Evolutionary conservation across 2,797 vertebrate species (phyloP), one percentile per base, ranked within the genome.

Genomic region (Megaceryle alcyon): DNA sequence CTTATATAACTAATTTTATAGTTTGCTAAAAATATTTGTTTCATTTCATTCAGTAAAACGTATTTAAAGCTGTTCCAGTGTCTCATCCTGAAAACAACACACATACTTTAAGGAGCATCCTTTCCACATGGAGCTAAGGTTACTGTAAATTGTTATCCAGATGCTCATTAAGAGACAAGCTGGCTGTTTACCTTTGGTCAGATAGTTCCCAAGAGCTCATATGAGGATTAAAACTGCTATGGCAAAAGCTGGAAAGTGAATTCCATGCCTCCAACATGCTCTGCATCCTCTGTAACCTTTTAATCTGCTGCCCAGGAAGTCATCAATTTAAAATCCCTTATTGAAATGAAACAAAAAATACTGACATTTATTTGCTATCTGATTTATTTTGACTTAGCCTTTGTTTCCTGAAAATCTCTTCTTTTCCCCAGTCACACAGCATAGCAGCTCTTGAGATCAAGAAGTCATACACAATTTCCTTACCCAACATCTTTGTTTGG

Each of bases 201-300:
- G 41, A 88, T 56, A 41, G 64, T 73, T 96, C 37, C 75, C 75
- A 84, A 66, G 81, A 90, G 43, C 35, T 85, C 92, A 76, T 33
- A 79, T 3, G 14, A 77, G 86, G 75, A 88, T 93, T 93, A 90
- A 72, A 77, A 77, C 48, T 87, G 48, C n/a, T 77, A 4, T 85
- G 75, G 69, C 70, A 92, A 90, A 85, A 64, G n/a, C 26, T 39
- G 16, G 26, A 60, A 48, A 84, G 28, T 57, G 35, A 80, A 77
- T 77, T 90, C 64, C 43, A 71, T 88, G 46, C 51, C 39, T 88
- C 53, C 65, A 81, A 3, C 44, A 71, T n/a, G 20, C 17, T 84
- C 66, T 73, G 25, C 26, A 77, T 88, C 28, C 64, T 60, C 70
- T 90, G 37, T 87, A 86, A 92, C 56, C 70, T 90, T 90, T 92